Evolutionary conservation across 1,140 invertebrate species (phyloP), one percentile per base, ranked within the genome.

Genomic region (Brachionus rotundiformis): DNA sequence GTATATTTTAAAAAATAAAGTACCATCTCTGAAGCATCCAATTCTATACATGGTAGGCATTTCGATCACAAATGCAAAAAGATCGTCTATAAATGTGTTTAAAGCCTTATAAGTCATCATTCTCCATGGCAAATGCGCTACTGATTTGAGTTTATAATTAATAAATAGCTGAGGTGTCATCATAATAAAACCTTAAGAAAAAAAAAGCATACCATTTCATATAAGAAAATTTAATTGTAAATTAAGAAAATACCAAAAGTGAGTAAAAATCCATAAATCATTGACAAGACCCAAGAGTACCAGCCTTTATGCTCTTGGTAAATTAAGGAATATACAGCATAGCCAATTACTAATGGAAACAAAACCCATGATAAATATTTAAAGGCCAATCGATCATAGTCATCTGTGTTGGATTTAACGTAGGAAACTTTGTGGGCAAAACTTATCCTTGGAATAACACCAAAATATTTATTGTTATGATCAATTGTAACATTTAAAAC

Each of bases 21-120:
- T 87, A 93, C 92, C 94, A 90, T 98, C 96, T 87, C 96, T 91
- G 88, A 99, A 96, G 89, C 96, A 98, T 13, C 96, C 96, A 68
- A 91, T 86, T 68, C 91, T 85, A 86, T 98, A 98, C 90, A 99
- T 93, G 0, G 94, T 98, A 41, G 97, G 97, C 96, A 98, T 99
- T 89, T 97, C 97, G 83, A 99, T 98, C 80, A 99, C 95, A 91
- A 99, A 99, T 81, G 97, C 97, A 90, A 99, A 99, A 84, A 99
- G 95, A 88, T 99, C 97, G 89, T 99, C 97, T 85, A 99, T 98
- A 86, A 99, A 99, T 2, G 97, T 99, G 87, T 99, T 99, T n/a
- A 99, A 91, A 86, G 97, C 98, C 90, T 99, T 99, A 86, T 99
- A 99, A 11, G 95, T 96, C 68, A 99, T 92, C 96, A 98, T 99